Percentiles rank a stretch among this genome's conserved stretches.
Conservation (phyloP, 2,113 vertebrate species). For the Parus major region DNA sequence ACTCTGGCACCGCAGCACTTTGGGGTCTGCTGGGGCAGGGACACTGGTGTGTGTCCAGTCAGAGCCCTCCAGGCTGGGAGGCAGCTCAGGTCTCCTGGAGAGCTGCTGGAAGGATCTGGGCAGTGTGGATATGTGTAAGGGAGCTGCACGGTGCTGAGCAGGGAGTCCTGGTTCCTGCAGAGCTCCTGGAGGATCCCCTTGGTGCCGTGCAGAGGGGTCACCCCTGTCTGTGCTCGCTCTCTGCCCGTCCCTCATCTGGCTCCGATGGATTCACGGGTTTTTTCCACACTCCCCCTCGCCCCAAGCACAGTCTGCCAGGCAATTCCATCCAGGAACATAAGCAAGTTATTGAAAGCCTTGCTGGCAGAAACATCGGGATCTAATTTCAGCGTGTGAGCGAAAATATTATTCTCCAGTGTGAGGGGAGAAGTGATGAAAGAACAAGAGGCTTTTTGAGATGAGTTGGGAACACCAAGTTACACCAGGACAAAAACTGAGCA, state of each 20-base stretch:
- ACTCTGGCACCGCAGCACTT: not conserved
- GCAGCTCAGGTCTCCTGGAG: fast-evolving
- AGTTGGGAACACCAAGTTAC: not conserved
- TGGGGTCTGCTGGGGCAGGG: not conserved
- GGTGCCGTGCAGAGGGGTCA: fast-evolving
- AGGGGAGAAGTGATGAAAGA: constrained; percentile 43
- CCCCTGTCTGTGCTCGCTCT: fast-evolving
- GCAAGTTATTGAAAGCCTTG: constrained; percentile 18
- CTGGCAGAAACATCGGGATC: constrained; percentile 43
- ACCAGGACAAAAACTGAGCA: constrained; percentile 7
- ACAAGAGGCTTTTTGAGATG: constrained; percentile 44
- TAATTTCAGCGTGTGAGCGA: not conserved
- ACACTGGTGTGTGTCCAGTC: not conserved
- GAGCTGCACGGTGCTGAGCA: fast-evolving
- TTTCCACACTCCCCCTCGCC: not conserved
- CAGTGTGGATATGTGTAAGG: fast-evolving
- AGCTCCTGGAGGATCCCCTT: fast-evolving
- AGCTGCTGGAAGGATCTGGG: not conserved
- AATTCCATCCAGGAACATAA: constrained; percentile 34
- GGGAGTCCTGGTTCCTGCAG: not conserved
- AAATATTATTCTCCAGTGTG: constrained; percentile 39
- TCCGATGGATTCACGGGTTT: not conserved
- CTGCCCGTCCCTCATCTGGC: fast-evolving
- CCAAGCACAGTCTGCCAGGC: not conserved
- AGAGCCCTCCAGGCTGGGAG: not conserved